phyloP scores from a whole-genome alignment of 2,888 invertebrate species.

The Noctua janthina region DNA sequence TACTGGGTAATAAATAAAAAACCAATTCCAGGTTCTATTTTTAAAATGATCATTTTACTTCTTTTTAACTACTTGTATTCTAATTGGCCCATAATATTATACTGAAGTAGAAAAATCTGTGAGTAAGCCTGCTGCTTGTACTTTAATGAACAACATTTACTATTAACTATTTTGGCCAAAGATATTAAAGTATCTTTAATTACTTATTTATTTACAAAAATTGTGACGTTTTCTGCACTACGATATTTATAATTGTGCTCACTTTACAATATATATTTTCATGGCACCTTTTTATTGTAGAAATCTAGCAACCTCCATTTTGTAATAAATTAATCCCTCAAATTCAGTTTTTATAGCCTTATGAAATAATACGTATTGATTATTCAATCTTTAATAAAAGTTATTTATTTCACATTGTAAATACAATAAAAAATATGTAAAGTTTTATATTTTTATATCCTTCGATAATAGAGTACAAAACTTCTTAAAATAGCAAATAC shows the following conservation, averaged over 20 bases:
- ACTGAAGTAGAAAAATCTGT: neutral
- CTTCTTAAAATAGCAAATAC: constrained; percentile 26
- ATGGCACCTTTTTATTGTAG: constrained; percentile 50
- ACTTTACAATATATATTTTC: constrained; percentile 11
- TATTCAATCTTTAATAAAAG: constrained; percentile 15
- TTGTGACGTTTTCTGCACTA: constrained; percentile 35
- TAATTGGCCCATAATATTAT: neutral
- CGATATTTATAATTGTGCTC: constrained; percentile 8
- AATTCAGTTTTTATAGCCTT: neutral
- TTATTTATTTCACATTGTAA: constrained; percentile 14
- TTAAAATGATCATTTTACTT: neutral
- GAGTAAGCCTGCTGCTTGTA: constrained; percentile 36
- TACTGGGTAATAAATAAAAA: neutral
- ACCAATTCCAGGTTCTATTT: neutral
- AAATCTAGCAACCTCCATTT: neutral
- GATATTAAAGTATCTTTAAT: neutral
- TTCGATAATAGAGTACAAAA: constrained; percentile 8
- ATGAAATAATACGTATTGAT: constrained; percentile 31
- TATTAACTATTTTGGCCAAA: constrained; percentile 55
- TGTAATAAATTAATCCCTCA: neutral
- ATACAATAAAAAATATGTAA: neutral
- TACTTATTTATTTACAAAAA: constrained; percentile 40
- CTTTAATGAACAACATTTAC: constrained; percentile 70
- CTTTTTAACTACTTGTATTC: fast-evolving
- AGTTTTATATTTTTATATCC: neutral